Conservation (phyloP, 2,888 invertebrate species). For the Horisme vitalbata region DNA sequence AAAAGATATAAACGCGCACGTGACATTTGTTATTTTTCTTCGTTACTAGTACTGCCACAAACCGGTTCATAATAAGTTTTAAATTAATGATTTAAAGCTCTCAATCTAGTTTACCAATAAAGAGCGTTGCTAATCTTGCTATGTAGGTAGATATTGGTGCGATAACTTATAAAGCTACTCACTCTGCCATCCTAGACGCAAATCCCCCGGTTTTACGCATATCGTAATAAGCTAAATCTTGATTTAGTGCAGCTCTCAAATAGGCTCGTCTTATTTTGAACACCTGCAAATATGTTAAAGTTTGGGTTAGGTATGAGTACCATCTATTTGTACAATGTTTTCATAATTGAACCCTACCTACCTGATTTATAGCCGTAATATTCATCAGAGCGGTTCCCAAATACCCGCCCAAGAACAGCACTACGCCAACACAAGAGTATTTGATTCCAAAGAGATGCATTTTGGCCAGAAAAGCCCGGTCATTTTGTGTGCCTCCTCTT, state of each 20-base stretch:
- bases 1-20: neutral
- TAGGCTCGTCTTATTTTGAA: conserved; percentile 84
- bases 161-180: too few relatives aligned
- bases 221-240: conserved; percentile 89
- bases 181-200: conserved; percentile 89
- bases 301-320: too few relatives aligned
- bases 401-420: conserved; percentile 83
- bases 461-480: conserved; percentile 65
- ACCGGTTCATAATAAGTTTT: too few relatives aligned
- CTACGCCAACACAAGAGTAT: conserved; percentile 83
- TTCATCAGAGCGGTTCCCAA: conserved; percentile 85
- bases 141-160: too few relatives aligned
- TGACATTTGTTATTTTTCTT: neutral
- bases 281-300: conserved; percentile 76
- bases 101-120: too few relatives aligned
- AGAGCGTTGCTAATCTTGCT: too few relatives aligned
- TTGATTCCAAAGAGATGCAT: conserved; percentile 81
- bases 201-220: conserved; percentile 86
- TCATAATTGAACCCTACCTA: too few relatives aligned
- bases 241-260: conserved; percentile 84
- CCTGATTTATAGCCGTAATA: conserved; percentile 86
- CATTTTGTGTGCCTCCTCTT: conserved; percentile 39
- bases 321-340: too few relatives aligned
- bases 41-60: too few relatives aligned
- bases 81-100: too few relatives aligned